A percentile compares a stretch with the other conserved stretches of the same genome.
phyloP scores from a whole-genome alignment of 2,888 invertebrate genomes.

The Galerucella pusilla region DNA sequence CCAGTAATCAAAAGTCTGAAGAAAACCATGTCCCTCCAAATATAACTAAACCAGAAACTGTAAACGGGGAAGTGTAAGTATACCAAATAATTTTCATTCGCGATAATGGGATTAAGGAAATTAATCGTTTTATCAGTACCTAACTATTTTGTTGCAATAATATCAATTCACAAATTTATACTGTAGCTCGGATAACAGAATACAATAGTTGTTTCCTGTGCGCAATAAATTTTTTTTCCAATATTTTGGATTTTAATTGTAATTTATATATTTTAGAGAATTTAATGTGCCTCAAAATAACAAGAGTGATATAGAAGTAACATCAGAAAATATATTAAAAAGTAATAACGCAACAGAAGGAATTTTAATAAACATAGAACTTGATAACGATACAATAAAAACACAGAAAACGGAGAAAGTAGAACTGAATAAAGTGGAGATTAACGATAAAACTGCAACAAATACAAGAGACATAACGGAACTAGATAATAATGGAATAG shows the following conservation, averaged over 20 bases:
- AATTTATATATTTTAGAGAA: constrained; percentile 35
- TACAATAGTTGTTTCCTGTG: background rate
- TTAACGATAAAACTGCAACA: constrained; percentile 25
- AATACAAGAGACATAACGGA: constrained; percentile 23
- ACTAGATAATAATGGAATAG: constrained; percentile 22
- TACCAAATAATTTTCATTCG: background rate
- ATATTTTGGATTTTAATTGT: background rate
- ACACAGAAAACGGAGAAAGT: constrained; percentile 6
- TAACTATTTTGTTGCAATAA: too few species aligned
- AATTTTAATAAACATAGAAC: constrained; percentile 13
- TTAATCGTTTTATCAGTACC: too few species aligned
- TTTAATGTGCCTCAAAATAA: constrained; percentile 39
- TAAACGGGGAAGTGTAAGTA: constrained; percentile 44
- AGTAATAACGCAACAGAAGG: constrained; percentile 9
- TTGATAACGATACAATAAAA: constrained; percentile 3
- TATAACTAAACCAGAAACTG: constrained; percentile 26
- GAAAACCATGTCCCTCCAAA: constrained; percentile 34
- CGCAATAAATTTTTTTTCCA: background rate
- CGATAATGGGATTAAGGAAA: background rate
- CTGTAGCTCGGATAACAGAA: too few species aligned
- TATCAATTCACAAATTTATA: too few species aligned
- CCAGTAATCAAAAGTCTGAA: constrained; percentile 36
- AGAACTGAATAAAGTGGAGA: constrained; percentile 23
- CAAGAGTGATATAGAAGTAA: constrained; percentile 40
- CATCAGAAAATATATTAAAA: constrained; percentile 3